Evolutionary conservation across 2,797 vertebrate species (phyloP), one percentile per base, ranked within the genome.

Genomic region (Orientallactaga sibirica): DNA sequence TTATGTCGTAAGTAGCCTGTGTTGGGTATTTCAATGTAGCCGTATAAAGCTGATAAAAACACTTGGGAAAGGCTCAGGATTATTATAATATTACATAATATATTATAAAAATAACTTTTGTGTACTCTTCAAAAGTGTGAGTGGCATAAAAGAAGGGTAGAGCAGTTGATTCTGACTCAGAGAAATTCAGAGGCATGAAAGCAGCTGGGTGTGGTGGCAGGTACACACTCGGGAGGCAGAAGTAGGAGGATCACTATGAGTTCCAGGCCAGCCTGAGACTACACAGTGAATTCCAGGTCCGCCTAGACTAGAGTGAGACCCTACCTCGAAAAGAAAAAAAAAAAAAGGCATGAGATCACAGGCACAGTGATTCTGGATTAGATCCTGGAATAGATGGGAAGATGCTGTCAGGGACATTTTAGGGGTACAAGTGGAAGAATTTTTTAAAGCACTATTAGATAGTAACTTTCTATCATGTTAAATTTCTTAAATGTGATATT

Each of bases 61-160:
- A 48, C 25, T 20, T 58, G 55, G 55, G 25, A 5, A 66, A 67
- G 27, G 27, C 25, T 16, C 25, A 67, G 48, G 29, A 67, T 67
- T 67, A n/a, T 48, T 5, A 20, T 33, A 74, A 64, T 41, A 29
- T 66, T 67, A 43, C 7, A 6, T 22, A 48, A 55, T 43, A 9
- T 55, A 55, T 27, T 58, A 75, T 76, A 55, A 62, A 71, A 76
- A 76, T 48, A n/a, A 37, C 68, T 81, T 16, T 11, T 41, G 5
- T 78, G 9, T 82, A 41, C 37, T 58, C n/a, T 67, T 82, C 52
- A 79, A 94, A 96, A 70, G 11, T 84, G 6, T 75, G 7, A 61
- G 64, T 76, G 52, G 4, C 18, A n/a, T 29, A 70, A 67, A 80
- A 87, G 41, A 52, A 37, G 61, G 55, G 27, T 33, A 79, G 22